Conservation (phyloP, 2,113 vertebrate genomes). For the Uria aalge region DNA sequence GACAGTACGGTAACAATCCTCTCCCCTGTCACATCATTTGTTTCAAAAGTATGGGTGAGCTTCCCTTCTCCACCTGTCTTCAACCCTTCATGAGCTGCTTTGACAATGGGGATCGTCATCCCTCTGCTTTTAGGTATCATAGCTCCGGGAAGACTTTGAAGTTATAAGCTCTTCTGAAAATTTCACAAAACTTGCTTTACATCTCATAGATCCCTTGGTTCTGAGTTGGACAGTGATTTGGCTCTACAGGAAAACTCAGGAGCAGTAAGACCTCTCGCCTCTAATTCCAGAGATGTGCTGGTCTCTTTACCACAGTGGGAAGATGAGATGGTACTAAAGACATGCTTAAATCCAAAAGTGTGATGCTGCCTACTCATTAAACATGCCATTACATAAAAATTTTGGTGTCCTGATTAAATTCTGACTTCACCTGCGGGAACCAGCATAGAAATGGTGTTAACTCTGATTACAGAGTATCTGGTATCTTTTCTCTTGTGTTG, state of each 20-base stretch:
- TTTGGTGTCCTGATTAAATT: neutral
- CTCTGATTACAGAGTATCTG: neutral
- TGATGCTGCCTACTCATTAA: neutral
- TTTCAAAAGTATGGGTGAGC: conserved; percentile 9
- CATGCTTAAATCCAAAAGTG: fast-evolving
- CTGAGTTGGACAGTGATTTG: neutral
- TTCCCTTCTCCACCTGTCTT: neutral
- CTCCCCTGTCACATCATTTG: neutral
- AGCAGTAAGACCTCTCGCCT: neutral
- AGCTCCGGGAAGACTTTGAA: neutral
- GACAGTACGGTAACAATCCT: neutral
- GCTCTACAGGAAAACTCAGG: neutral
- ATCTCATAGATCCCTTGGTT: fast-evolving
- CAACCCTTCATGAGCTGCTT: neutral
- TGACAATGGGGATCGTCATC: fast-evolving
- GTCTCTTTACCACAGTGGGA: neutral
- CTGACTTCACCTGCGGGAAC: fast-evolving
- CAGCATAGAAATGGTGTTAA: fast-evolving
- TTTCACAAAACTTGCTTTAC: neutral
- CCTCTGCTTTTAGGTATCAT: neutral
- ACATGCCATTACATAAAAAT: fast-evolving
- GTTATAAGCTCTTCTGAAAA: neutral
- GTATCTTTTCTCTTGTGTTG: neutral
- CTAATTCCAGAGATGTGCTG: neutral
- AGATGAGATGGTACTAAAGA: neutral